These are phyloP conservation scores for Drosophila sturtevanti DNA, from an alignment of 1,140 invertebrate species.

Conservation along the genomic window DNA sequence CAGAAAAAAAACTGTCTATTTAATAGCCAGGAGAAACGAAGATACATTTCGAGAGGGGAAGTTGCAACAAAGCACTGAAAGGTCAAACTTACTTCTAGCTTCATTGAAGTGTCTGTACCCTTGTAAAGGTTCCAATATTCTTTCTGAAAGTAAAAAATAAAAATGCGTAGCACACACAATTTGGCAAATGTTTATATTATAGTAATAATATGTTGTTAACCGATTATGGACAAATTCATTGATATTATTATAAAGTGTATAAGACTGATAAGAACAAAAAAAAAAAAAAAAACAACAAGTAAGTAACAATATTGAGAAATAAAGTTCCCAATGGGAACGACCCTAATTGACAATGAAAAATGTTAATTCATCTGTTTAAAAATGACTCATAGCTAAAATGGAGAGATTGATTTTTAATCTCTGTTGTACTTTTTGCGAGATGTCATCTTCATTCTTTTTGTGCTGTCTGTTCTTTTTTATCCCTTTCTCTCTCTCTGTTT, in stretches of 20 bases:
- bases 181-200: too few species aligned
- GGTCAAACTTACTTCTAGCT: too few species aligned
- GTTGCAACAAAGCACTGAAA: too few species aligned
- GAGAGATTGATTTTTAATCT: neutral
- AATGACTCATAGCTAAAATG: neutral
- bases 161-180: too few species aligned
- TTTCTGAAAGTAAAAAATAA: too few species aligned
- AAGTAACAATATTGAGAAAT: neutral
- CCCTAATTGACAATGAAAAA: neutral
- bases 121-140: too few species aligned
- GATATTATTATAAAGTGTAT: too few species aligned
- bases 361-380: neutral
- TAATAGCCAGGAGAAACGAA: neutral
- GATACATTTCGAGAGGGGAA: too few species aligned
- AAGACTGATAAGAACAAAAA: too few species aligned
- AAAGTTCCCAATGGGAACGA: neutral
- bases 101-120: too few species aligned
- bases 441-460: neutral
- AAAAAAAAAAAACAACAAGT: neutral
- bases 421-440: neutral
- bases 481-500: neutral
- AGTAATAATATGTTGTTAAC: too few species aligned
- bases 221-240: too few species aligned
- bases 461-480: neutral
- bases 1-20: conserved; percentile 32